Evolutionary conservation across 2,888 invertebrate genomes (phyloP), one percentile per base, ranked within the genome.

Genomic region (Aelia acuminata): DNA sequence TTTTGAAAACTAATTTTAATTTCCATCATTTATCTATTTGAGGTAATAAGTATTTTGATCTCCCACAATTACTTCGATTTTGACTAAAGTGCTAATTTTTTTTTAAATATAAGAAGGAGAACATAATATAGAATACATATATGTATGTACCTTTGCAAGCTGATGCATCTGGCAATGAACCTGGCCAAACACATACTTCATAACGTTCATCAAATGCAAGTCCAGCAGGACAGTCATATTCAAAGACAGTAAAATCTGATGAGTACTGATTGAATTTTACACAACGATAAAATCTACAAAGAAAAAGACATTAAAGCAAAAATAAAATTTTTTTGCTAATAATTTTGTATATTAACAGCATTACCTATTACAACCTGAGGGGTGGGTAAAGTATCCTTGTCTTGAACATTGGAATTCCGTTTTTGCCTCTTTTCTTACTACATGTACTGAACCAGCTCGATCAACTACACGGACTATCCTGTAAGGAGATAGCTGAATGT

Each of bases 111-210:
- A 7, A 43, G 10, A 43, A 10, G 4, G 43, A 43, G 10, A 43
- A 43, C 43, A 43, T 43, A 43, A 43, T n/a, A n/a, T n/a, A n/a
- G n/a, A n/a, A n/a, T n/a, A n/a, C n/a, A n/a, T n/a, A n/a, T n/a
- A n/a, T n/a, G n/a, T n/a, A n/a, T 75, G 20, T 95, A 89, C 96
- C 96, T 26, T 95, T 94, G 91, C 96, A 96, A 2, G 96, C 95
- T 13, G 95, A 94, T 3, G 95, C 95, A 92, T 95, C 93, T 0
- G 96, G 94, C 84, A 96, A 92, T 88, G 95, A 95, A 85, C 96
- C 96, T 0, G 96, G 96, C 96, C 96, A 96, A 10, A 96, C 96
- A 91, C 96, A 96, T 86, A 96, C 96, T 91, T 96, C 96, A 91
- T 95, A 95, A 35, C 94, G 93, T 87, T 95, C 94, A 91, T 96